Conservation (phyloP, 2,888 invertebrate genomes). For the Trachelus iudaicus region DNA sequence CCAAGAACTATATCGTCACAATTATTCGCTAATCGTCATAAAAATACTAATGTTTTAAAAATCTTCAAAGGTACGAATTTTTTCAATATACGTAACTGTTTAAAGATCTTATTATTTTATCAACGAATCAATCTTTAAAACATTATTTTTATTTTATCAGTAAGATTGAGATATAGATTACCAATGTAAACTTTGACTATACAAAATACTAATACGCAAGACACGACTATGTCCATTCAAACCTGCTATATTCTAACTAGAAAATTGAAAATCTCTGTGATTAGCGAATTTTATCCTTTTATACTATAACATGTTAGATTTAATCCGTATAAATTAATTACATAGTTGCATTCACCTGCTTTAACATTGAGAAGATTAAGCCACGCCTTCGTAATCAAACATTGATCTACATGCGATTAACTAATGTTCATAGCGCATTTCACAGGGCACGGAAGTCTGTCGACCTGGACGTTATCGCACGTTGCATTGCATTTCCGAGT, state of each 20-base stretch:
- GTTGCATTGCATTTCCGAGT: conserved; percentile 16
- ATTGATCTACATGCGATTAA: conserved; percentile 34
- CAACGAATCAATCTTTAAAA: neutral
- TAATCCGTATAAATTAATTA: neutral
- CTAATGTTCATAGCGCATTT: conserved; percentile 31
- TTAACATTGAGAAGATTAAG: neutral
- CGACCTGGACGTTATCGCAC: conserved; percentile 32
- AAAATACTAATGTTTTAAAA: too few relatives aligned
- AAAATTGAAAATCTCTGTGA: neutral
- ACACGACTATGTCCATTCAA: neutral
- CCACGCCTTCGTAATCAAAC: neutral
- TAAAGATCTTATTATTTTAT: neutral
- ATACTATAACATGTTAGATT: neutral
- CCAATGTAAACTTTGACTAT: neutral
- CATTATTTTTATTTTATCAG: neutral
- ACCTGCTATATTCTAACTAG: neutral
- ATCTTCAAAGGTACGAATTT: neutral
- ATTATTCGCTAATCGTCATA: too few relatives aligned
- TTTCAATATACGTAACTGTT: neutral
- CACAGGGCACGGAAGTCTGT: conserved; percentile 34
- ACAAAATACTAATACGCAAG: neutral
- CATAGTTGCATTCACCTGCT: neutral
- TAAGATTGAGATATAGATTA: neutral
- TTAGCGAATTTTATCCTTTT: neutral
- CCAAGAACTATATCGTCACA: neutral